A percentile compares a stretch with the other conserved stretches of the same genome.
Conservation (phyloP, 92 coral and sea anemone species). For the Heliopora coerulea region DNA sequence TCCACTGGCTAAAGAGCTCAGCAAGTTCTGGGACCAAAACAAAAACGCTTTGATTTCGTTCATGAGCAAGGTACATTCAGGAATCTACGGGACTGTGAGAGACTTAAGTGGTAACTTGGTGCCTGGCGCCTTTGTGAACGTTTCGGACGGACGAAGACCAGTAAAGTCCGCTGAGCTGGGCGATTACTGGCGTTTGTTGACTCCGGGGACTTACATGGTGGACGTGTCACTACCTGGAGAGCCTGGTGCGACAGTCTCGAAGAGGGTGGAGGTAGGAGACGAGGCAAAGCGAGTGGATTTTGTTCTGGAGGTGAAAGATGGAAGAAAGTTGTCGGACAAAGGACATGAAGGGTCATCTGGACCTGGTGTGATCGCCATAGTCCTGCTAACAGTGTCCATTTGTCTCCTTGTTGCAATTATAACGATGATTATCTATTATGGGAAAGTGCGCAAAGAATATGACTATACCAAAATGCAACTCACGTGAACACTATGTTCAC, state of each 20-base stretch:
- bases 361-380: conserved; percentile 25
- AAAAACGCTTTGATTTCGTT: conserved; percentile 70
- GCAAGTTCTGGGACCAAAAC: conserved; percentile 71
- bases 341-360: not conserved
- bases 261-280: conserved; percentile 52
- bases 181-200: conserved; percentile 37
- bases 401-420: conserved; percentile 18
- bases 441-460: conserved; percentile 17
- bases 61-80: conserved; percentile 69
- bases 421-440: conserved; percentile 21
- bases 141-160: conserved; percentile 11
- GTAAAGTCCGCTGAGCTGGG: conserved; percentile 25
- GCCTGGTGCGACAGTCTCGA: conserved; percentile 44
- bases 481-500: not conserved
- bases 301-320: conserved; percentile 24
- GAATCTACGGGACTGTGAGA: conserved; percentile 76
- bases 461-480: conserved; percentile 37
- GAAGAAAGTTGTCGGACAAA: not conserved
- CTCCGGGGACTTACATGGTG: conserved; percentile 27
- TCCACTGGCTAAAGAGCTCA: conserved; percentile 53
- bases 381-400: conserved; percentile 11
- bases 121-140: conserved; percentile 24
- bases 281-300: conserved; percentile 45
- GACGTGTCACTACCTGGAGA: conserved; percentile 14
- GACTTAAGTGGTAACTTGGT: conserved; percentile 37